These are phyloP conservation scores for Eulemur mongoz DNA, from an alignment of 2,797 vertebrate species.

Conservation along the genomic window DNA sequence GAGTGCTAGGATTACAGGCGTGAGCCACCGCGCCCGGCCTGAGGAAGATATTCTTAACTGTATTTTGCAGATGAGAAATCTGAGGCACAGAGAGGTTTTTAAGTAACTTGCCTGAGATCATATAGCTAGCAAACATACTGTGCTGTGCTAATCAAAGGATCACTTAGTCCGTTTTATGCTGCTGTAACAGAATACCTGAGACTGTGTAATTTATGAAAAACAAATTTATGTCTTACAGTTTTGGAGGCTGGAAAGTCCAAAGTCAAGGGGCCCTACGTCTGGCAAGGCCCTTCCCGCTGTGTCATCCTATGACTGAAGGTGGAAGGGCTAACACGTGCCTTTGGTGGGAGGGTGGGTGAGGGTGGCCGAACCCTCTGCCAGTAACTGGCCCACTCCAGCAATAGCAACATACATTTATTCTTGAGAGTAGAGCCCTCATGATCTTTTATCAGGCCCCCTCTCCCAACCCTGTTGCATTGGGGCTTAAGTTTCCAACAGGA, in stretches of 20 bases:
- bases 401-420: background rate
- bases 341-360: too few species aligned
- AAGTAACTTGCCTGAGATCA: conserved; percentile 32
- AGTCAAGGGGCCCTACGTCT: too few species aligned
- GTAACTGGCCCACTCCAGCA: background rate
- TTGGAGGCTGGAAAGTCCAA: too few species aligned
- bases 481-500: background rate
- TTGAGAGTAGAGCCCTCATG: background rate
- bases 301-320: too few species aligned
- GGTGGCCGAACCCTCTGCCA: too few species aligned
- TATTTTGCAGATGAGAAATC: conserved; percentile 39
- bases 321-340: too few species aligned
- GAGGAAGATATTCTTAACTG: background rate
- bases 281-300: too few species aligned
- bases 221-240: too few species aligned
- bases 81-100: background rate
- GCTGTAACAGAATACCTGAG: background rate
- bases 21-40: too few species aligned
- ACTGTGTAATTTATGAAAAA: background rate
- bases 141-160: background rate
- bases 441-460: background rate
- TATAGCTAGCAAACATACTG: background rate
- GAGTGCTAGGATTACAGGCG: too few species aligned
- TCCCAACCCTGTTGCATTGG: background rate
- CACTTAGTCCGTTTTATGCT: background rate